Conservation (phyloP, 2,888 invertebrate species). For the Limulus polyphemus region DNA sequence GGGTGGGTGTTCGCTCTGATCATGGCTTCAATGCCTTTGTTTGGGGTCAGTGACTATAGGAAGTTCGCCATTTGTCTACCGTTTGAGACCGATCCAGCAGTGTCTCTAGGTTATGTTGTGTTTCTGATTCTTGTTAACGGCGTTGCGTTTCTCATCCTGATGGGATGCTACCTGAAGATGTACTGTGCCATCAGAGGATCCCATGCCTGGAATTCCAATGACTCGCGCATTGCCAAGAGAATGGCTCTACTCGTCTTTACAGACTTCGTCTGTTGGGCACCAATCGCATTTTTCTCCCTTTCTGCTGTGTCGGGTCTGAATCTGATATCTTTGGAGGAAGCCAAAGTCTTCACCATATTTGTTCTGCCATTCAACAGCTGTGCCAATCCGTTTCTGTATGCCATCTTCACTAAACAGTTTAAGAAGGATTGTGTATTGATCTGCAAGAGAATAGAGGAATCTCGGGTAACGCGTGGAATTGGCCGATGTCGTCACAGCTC, state of each 20-base stretch:
- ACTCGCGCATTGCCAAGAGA: slow-evolving; percentile 85
- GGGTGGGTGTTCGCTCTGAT: slow-evolving; percentile 84
- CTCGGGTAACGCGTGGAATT: slow-evolving; percentile 72
- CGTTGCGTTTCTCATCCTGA: slow-evolving; percentile 80
- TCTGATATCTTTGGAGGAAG: slow-evolving; percentile 82
- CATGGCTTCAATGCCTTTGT: slow-evolving; percentile 75
- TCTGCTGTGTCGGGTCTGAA: slow-evolving; percentile 86
- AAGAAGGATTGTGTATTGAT: slow-evolving; percentile 93
- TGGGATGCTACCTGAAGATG: slow-evolving; percentile 94
- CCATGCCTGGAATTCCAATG: slow-evolving; percentile 77
- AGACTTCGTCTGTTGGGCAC: slow-evolving; percentile 95
- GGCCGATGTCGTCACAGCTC: slow-evolving; percentile 73
- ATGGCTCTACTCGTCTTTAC: slow-evolving; percentile 96
- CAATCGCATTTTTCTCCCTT: slow-evolving; percentile 87
- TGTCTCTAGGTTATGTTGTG: slow-evolving; percentile 75
- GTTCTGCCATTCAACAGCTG: slow-evolving; percentile 90
- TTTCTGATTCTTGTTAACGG: slow-evolving; percentile 84
- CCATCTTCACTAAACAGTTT: slow-evolving; percentile 93
- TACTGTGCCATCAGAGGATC: slow-evolving; percentile 95
- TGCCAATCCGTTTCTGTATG: slow-evolving; percentile 95
- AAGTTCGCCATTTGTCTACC: slow-evolving; percentile 95
- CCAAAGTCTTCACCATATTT: slow-evolving; percentile 87
- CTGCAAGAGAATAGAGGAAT: slow-evolving; percentile 91
- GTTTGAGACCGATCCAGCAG: slow-evolving; percentile 69
- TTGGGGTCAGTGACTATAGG: slow-evolving; percentile 86